These are phyloP conservation scores for Zaprionus capensis DNA, from an alignment of 1,140 invertebrate species.

Conservation along the genomic window DNA sequence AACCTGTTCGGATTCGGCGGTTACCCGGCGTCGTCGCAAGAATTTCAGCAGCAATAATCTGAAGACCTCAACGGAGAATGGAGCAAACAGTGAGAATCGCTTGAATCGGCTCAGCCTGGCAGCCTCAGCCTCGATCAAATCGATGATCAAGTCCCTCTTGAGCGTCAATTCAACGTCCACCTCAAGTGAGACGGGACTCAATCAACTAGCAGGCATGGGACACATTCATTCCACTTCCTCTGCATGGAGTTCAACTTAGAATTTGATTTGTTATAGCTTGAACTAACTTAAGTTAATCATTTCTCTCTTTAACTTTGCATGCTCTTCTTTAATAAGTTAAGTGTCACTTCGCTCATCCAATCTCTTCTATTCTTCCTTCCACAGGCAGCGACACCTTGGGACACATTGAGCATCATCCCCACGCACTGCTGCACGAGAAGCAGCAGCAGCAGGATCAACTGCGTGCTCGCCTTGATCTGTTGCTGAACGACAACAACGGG, in stretches of 20 bases:
- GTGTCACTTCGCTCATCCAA: neutral
- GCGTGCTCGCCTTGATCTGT: conserved; percentile 92
- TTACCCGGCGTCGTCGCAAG: conserved; percentile 75
- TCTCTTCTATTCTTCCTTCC: neutral
- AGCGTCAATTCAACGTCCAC: conserved; percentile 88
- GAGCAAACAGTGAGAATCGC: conserved; percentile 75
- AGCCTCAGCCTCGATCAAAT: conserved; percentile 86
- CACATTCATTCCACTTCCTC: conserved; percentile 12
- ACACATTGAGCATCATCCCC: conserved; percentile 56
- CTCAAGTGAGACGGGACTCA: conserved; percentile 89
- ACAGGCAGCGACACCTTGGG: conserved; percentile 69
- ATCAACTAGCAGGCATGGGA: conserved; percentile 88
- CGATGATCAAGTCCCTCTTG: conserved; percentile 91
- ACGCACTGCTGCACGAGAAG: conserved; percentile 59
- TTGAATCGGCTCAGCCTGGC: conserved; percentile 78
- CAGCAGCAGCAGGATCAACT: conserved; percentile 87
- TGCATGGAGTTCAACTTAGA: conserved; percentile 32
- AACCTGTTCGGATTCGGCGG: conserved; percentile 81
- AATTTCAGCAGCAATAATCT: conserved; percentile 77
- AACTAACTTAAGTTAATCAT: neutral
- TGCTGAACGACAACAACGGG: conserved; percentile 89
- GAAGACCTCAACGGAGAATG: conserved; percentile 67
- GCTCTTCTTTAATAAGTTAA: neutral
- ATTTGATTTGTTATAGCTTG: neutral
- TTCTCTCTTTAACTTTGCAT: neutral